These are phyloP conservation scores for Hycleus cichorii DNA, from an alignment of 1,140 invertebrate species.

Conservation along the genomic window DNA sequence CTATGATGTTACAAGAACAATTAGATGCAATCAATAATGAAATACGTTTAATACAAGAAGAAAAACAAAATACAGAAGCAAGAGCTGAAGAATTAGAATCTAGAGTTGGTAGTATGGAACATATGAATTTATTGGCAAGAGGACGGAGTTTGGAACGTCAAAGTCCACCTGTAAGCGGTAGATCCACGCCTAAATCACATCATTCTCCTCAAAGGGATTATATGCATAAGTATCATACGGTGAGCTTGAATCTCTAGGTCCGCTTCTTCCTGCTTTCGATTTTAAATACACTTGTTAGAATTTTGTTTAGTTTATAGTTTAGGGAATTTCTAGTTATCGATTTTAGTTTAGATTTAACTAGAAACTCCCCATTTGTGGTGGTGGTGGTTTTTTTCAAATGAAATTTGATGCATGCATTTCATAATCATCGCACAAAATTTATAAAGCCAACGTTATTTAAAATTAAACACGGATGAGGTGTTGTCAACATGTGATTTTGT, in stretches of 20 bases:
- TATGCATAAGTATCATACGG: constrained; percentile 77
- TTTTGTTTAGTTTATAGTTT: background rate
- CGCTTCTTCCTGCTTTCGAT: background rate
- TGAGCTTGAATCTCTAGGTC: constrained; percentile 43
- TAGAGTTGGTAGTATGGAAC: constrained; percentile 88
- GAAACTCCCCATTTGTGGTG: background rate
- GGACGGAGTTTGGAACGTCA: constrained; percentile 65
- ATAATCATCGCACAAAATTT: constrained; percentile 12
- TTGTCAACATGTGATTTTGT: constrained; percentile 38
- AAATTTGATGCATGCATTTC: constrained; percentile 13
- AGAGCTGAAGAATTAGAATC: constrained; percentile 96
- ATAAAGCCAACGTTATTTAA: constrained; percentile 20
- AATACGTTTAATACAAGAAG: constrained; percentile 94
- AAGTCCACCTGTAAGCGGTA: constrained; percentile 71
- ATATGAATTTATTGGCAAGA: constrained; percentile 78
- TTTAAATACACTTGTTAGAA: too few species aligned
- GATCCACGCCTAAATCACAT: constrained; percentile 71
- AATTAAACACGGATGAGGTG: constrained; percentile 2
- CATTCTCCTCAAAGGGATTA: constrained; percentile 71
- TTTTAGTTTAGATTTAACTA: background rate
- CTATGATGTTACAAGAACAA: constrained; percentile 98
- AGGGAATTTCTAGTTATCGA: background rate
- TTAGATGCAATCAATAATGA: constrained; percentile 99
- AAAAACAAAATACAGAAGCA: constrained; percentile 96
- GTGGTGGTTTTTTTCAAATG: background rate